A percentile compares a stretch with the other conserved stretches of the same genome.
These are phyloP conservation scores for Orycteropus afer DNA, from an alignment of 2,113 vertebrate genomes.

Conservation along the genomic window DNA sequence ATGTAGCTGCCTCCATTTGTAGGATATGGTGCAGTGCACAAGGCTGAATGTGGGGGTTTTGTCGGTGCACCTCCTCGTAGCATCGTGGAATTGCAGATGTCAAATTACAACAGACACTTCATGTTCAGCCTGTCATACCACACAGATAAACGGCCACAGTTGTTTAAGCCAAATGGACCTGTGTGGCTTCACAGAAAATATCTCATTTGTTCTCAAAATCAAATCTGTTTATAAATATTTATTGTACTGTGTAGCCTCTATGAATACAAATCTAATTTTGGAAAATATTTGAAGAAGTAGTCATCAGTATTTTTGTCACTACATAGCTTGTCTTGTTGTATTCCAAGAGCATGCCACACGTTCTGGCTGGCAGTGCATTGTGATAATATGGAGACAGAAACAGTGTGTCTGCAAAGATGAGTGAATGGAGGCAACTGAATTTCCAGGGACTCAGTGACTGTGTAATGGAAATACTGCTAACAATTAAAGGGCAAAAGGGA, in stretches of 20 bases:
- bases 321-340: background rate
- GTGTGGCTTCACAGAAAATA: background rate
- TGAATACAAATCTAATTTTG: background rate
- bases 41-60: rapidly evolving
- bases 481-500: background rate
- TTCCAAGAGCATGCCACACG: background rate
- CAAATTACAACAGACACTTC: rapidly evolving
- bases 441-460: background rate
- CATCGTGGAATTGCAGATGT: rapidly evolving
- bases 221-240: background rate
- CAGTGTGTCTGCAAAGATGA: background rate
- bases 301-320: background rate
- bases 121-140: rapidly evolving
- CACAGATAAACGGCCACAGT: no score
- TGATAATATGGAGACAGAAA: background rate
- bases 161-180: background rate
- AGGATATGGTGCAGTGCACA: rapidly evolving
- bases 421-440: background rate
- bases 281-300: background rate
- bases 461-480: background rate
- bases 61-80: rapidly evolving
- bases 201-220: background rate
- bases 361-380: background rate
- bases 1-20: rapidly evolving
- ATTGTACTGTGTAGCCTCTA: background rate